A percentile compares a stretch with the other conserved stretches of the same genome.
Conservation (phyloP, 53 echinoderm and acorn worm species). For the Actinopyga echinites region DNA sequence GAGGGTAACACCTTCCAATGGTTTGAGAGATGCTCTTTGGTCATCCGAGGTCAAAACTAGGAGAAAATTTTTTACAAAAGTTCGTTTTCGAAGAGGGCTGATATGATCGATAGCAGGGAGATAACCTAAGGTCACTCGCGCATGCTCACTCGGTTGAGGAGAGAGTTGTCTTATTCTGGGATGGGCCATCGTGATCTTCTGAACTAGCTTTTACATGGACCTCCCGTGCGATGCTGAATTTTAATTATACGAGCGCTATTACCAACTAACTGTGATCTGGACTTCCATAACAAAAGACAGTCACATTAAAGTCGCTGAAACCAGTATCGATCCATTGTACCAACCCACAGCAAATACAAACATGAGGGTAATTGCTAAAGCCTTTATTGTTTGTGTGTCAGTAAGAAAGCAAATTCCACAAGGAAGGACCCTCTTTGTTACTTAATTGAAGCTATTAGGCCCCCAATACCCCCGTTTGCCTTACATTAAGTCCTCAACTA, state of each 20-base stretch:
- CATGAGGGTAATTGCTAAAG: not conserved
- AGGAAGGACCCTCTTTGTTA: constrained; percentile 13
- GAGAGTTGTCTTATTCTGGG: too few species aligned
- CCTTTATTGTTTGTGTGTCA: constrained; percentile 9
- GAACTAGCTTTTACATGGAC: not conserved
- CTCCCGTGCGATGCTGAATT: constrained; percentile 8
- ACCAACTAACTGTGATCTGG: constrained; percentile 28
- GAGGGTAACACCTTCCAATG: too few species aligned
- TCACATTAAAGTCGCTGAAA: not conserved
- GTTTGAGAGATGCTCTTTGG: too few species aligned
- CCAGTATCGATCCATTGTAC: not conserved
- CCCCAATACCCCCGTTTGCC: constrained; percentile 5
- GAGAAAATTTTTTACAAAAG: too few species aligned
- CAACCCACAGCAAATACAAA: constrained; percentile 8
- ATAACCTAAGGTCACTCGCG: too few species aligned
- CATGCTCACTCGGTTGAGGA: too few species aligned
- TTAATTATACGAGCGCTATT: constrained; percentile 20
- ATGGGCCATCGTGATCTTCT: too few species aligned
- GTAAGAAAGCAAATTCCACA: constrained; percentile 10
- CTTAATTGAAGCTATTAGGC: constrained; percentile 31
- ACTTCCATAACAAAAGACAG: not conserved
- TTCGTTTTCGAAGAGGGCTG: too few species aligned
- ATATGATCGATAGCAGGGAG: too few species aligned
- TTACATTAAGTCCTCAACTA: constrained; percentile 36
- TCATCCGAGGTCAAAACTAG: too few species aligned